Evolutionary conservation across 2,888 invertebrate genomes (phyloP), one percentile per base, ranked within the genome.

Genomic region (Neelides folsomi): DNA sequence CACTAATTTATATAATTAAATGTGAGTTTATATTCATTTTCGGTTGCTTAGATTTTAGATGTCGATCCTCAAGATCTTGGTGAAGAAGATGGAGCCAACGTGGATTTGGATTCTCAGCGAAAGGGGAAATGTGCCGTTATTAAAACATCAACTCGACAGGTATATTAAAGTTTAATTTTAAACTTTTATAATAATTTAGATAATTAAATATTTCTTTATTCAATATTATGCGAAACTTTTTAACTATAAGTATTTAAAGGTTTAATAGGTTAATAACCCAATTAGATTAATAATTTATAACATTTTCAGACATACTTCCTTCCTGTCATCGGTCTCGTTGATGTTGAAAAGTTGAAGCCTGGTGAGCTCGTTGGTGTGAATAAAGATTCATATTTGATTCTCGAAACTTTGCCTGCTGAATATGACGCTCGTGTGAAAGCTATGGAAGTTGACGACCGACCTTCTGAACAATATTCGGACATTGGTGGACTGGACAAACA

Each of bases 101-200:
- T 98, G 9, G 98, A 99, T 71, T 73, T 99, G 53, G 98, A 99
- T 72, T 92, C 97, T 1, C 94, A 97, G 71, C 77, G 95, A 38
- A 97, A 98, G 71, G 97, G 97, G 47, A 98, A 98, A 75, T 98
- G 98, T 73, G 98, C 98, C 1, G 98, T 99, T 18, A 97, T 99
- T 61, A 99, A 99, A 72, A 99, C 98, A 0, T 97, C 97, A 0
- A 99, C 98, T 0, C 77, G 97, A 64, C 78, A 78, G 70, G 76
- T 75, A 60, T 51, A 50, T 46, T n/a, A 6, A 36, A 19, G 19
- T 41, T 18, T 15, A 12, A 18, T n/a, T n/a, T n/a, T n/a, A n/a
- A n/a, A n/a, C n/a, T n/a, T n/a, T n/a, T n/a, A n/a, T n/a, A n/a
- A n/a, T n/a, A n/a, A n/a, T n/a, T n/a, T n/a, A n/a, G n/a, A n/a